Conservation (phyloP, 2,113 vertebrate species). For the Tragelaphus strepsiceros region DNA sequence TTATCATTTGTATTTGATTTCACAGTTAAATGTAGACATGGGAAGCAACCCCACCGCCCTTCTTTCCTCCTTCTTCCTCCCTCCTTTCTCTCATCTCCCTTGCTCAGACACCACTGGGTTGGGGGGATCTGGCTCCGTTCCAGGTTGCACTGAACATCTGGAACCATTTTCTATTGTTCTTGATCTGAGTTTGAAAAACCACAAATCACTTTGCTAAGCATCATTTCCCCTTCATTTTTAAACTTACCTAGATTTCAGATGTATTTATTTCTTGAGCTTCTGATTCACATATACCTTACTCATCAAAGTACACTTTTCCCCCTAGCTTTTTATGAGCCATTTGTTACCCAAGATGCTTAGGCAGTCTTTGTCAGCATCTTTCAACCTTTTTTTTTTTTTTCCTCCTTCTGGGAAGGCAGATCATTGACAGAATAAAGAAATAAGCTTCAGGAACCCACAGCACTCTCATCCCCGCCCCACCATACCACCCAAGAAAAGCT, state of each 20-base stretch:
- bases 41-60: neutral
- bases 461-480: neutral
- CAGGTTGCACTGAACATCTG: slow-evolving; percentile 67
- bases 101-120: neutral
- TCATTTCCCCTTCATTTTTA: neutral
- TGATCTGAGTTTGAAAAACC: slow-evolving; percentile 53
- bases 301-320: neutral
- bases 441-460: neutral
- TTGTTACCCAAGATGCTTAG: slow-evolving; percentile 9
- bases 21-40: neutral
- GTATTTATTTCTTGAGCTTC: neutral
- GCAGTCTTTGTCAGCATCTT: neutral
- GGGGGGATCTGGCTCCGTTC: slow-evolving; percentile 39
- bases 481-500: neutral
- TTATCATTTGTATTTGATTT: neutral
- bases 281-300: slow-evolving; percentile 22
- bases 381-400: neutral
- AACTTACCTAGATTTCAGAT: slow-evolving; percentile 10
- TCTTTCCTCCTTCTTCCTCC: neutral
- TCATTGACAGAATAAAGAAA: neutral
- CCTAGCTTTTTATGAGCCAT: neutral
- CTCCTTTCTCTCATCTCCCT: neutral
- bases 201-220: slow-evolving; percentile 55
- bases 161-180: slow-evolving; percentile 65
- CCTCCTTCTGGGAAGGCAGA: neutral